Conservation (phyloP, 2,113 vertebrate species). For the Serilophus lunatus region DNA sequence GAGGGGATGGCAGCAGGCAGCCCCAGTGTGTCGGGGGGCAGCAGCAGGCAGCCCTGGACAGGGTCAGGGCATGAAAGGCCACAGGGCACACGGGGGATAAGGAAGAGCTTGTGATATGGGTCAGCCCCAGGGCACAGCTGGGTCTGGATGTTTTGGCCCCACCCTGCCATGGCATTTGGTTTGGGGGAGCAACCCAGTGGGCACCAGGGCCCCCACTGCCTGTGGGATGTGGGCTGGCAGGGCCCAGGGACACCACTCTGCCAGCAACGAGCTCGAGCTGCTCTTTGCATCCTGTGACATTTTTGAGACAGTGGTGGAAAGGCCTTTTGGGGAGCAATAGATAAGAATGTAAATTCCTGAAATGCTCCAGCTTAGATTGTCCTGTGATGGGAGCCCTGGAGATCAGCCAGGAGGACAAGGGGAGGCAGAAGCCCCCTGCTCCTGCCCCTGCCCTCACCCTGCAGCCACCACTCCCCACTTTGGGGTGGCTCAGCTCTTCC, state of each 20-base stretch:
- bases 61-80: fast-evolving
- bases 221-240: neutral
- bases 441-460: neutral
- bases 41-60: neutral
- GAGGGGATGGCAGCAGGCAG: neutral
- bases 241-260: neutral
- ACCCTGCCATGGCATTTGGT: neutral
- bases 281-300: neutral
- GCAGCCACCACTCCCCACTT: fast-evolving
- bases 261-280: fast-evolving
- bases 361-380: neutral
- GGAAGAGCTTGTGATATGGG: fast-evolving
- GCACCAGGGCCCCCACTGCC: no score
- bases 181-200: neutral
- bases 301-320: neutral
- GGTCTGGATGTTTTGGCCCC: fast-evolving
- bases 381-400: fast-evolving
- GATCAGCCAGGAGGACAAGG: neutral
- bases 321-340: neutral
- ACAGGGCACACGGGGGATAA: fast-evolving
- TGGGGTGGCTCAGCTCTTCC: neutral
- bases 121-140: neutral
- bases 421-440: neutral
- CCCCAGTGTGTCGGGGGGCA: neutral
- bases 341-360: neutral